Evolutionary conservation across 2,888 invertebrate genomes (phyloP), one percentile per base, ranked within the genome.

Genomic region (Microctonus brassicae): DNA sequence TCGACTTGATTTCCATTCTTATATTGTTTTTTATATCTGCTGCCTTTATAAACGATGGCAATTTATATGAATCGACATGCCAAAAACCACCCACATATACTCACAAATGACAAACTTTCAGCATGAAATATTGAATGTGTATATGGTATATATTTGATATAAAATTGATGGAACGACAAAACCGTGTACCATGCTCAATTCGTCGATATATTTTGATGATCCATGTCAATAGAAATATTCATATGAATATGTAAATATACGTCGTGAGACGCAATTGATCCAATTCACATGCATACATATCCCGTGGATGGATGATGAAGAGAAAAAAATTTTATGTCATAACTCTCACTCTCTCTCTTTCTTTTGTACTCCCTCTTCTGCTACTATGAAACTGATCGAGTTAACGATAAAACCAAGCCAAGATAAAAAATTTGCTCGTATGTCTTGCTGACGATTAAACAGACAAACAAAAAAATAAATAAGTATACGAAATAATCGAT

Each of bases 361-460:
- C 47, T 11, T 13, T 55, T 22, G 6, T 55, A 5, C 3, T 29
- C 29, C 29, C 29, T 29, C 7, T 29, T n/a, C 39, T 39, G 5
- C 9, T 11, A 11, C 11, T 11, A n/a, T 26, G 26, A 55, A 26
- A 10, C 22, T 55, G 5, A n/a, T 55, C 13, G 26, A 26, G 6
- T 55, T 10, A 55, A 55, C 55, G 24, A 10, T 55, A 26, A 11
- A 55, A 26, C 55, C 55, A 55, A 22, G 17, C n/a, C 24, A 65
- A 29, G 17, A 58, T 29, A 42, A 39, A 42, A 58, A 33, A 67
- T 17, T 58, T 34, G 29, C 65, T 57, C 55, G 58, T 57, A 57
- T 52, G 26, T 24, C 60, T 34, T 13, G 61, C 61, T 68, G 61
- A 68, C 61, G 52, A 47, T 67, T 24, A n/a, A 39, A 5, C 22